These are phyloP conservation scores for Lerema accius DNA, from an alignment of 1,140 invertebrate species.

Conservation along the genomic window DNA sequence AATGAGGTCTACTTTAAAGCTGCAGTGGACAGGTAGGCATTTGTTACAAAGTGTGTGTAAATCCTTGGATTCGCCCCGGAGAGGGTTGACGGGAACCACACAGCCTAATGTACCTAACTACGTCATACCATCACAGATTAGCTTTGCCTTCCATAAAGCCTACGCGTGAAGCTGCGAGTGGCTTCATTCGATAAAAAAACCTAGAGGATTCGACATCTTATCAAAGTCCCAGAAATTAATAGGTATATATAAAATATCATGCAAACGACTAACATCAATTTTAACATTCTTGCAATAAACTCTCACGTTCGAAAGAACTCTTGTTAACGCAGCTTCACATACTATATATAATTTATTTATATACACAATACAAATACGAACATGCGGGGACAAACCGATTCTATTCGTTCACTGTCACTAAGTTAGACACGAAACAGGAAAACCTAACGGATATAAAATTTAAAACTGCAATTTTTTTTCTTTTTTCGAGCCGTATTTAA, in stretches of 20 bases:
- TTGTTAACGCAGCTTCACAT: constrained; percentile 26
- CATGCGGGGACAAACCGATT: neutral
- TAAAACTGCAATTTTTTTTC: too few species aligned
- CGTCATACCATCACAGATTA: constrained; percentile 79
- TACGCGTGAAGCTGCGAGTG: constrained; percentile 55
- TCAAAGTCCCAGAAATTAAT: neutral
- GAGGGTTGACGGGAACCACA: constrained; percentile 57
- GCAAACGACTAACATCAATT: neutral
- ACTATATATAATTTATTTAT: constrained; percentile 9
- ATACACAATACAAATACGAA: constrained; percentile 9
- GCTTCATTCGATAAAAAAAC: constrained; percentile 15
- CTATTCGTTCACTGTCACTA: constrained; percentile 12
- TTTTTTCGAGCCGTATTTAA: constrained; percentile 22
- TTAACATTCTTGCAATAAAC: constrained; percentile 4
- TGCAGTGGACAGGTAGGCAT: constrained; percentile 46
- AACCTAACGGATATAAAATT: neutral
- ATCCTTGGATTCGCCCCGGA: constrained; percentile 39
- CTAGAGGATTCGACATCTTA: neutral
- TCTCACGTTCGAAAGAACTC: constrained; percentile 41
- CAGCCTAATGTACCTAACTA: constrained; percentile 76
- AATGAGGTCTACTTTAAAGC: constrained; percentile 46
- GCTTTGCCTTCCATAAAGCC: constrained; percentile 73
- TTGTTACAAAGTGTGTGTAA: constrained; percentile 46
- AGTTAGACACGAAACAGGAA: neutral
- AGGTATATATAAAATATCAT: neutral